phyloP scores from a whole-genome alignment of 2,113 vertebrate genomes.

The Salvator merianae region DNA sequence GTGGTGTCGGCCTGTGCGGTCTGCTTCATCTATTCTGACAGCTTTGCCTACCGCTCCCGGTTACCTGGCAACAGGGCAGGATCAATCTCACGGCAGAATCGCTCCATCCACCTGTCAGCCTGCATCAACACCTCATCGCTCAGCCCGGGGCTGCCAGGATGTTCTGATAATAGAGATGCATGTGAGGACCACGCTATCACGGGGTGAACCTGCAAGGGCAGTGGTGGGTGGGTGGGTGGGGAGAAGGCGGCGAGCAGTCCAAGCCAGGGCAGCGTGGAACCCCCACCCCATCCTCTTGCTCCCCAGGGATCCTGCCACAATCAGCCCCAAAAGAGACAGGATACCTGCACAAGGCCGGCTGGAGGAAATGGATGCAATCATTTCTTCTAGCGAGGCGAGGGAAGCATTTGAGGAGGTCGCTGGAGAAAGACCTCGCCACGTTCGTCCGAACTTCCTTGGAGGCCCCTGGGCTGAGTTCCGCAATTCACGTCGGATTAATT shows the following conservation, averaged over 20 bases:
- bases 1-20: neutral
- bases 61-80: conserved; percentile 10
- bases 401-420: neutral
- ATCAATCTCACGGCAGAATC: conserved; percentile 15
- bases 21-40: neutral
- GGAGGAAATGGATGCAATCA: no score
- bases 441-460: neutral
- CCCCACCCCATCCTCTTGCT: neutral
- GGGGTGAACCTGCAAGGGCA: no score
- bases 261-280: neutral
- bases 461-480: neutral
- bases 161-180: neutral
- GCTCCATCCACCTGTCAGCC: conserved; percentile 32
- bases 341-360: neutral
- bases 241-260: neutral
- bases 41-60: neutral
- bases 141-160: neutral
- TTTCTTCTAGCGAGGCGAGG: neutral
- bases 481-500: neutral
- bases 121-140: conserved; percentile 25
- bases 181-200: neutral
- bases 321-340: neutral
- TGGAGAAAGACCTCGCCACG: no score
- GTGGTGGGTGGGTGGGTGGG: neutral
- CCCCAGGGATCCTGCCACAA: no score